These are phyloP conservation scores for Drosophila ochracea DNA, from an alignment of 2,888 invertebrate species.

Conservation along the genomic window DNA sequence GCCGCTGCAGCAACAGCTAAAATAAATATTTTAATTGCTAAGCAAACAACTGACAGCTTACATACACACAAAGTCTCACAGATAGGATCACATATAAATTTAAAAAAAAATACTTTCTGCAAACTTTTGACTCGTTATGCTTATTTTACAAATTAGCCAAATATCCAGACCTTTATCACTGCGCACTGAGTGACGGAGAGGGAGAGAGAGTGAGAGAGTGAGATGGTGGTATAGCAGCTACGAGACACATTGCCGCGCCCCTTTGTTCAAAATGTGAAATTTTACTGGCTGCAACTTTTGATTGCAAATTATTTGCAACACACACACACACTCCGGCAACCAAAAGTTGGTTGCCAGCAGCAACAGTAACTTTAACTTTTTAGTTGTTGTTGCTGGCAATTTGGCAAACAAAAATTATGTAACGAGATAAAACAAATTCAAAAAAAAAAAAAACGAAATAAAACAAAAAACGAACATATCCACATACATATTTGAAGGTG, in stretches of 20 bases:
- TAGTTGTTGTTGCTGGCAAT: slow-evolving; percentile 40
- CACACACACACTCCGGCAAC: slow-evolving; percentile 34
- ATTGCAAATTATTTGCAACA: slow-evolving; percentile 76
- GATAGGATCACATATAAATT: slow-evolving; percentile 2
- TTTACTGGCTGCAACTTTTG: slow-evolving; percentile 70
- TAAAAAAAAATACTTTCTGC: slow-evolving; percentile 7
- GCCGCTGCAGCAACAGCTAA: slow-evolving; percentile 24
- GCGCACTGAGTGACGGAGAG: neutral
- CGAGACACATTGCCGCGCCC: slow-evolving; percentile 42
- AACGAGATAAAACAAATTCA: slow-evolving; percentile 56
- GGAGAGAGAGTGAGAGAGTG: neutral
- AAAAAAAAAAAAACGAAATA: slow-evolving; percentile 7
- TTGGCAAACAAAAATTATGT: slow-evolving; percentile 58
- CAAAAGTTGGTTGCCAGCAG: slow-evolving; percentile 69
- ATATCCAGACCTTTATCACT: slow-evolving; percentile 43
- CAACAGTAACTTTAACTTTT: slow-evolving; percentile 44
- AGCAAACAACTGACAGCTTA: slow-evolving; percentile 51
- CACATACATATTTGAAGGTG: slow-evolving; percentile 1
- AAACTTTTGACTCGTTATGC: slow-evolving; percentile 52
- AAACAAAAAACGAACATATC: neutral
- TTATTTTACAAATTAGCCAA: slow-evolving; percentile 72
- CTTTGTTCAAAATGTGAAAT: slow-evolving; percentile 27
- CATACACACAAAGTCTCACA: neutral
- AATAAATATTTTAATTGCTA: slow-evolving; percentile 74
- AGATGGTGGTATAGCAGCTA: slow-evolving; percentile 27